These are phyloP conservation scores for Aspiorhynchus laticeps DNA, from an alignment of 2,113 vertebrate genomes.

Conservation along the genomic window DNA sequence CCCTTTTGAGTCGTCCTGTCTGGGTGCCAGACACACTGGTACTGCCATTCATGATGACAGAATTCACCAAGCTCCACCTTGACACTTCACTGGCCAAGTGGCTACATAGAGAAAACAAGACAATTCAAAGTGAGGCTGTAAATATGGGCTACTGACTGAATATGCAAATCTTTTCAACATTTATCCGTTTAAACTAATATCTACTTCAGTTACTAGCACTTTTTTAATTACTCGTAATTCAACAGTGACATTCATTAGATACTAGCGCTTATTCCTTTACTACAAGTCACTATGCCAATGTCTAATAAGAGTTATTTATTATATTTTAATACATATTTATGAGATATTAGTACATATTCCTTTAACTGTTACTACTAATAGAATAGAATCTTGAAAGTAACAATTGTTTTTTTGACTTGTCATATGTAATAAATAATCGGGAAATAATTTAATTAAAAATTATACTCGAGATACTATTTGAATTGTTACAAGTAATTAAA, in stretches of 20 bases:
- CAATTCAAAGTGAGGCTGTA: background rate
- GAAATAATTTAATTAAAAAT: background rate
- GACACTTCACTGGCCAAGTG: conserved; percentile 34
- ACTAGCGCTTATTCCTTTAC: background rate
- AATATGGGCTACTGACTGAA: background rate
- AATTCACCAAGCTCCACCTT: conserved; percentile 49
- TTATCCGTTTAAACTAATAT: background rate
- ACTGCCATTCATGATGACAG: conserved; percentile 77
- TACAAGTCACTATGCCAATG: background rate
- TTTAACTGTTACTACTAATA: background rate
- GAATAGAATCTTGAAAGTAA: background rate
- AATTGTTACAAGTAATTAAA: background rate
- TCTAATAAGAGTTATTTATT: background rate
- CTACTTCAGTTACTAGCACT: background rate
- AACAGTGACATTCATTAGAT: background rate
- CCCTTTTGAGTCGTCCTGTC: conserved; percentile 62
- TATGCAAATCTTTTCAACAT: background rate
- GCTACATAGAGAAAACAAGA: background rate
- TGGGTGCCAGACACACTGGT: conserved; percentile 64
- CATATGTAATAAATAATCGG: background rate
- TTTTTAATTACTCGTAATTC: background rate
- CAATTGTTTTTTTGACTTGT: background rate
- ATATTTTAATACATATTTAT: background rate
- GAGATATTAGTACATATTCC: background rate
- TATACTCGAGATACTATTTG: background rate